Evolutionary conservation across 2,888 invertebrate species (phyloP), one percentile per base, ranked within the genome.

Genomic region (Drosophila atripex): DNA sequence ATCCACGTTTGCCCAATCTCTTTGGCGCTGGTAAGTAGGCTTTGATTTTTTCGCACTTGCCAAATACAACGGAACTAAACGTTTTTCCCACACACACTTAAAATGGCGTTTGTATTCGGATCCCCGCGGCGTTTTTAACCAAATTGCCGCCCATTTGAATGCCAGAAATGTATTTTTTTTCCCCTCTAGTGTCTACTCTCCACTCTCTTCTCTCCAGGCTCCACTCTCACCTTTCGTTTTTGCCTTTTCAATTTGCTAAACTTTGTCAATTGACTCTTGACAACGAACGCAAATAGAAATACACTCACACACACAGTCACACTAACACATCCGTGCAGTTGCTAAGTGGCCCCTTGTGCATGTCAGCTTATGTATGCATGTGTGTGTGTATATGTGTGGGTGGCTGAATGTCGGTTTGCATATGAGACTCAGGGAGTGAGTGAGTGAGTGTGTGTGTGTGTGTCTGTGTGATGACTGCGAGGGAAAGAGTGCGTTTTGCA

Each of bases 231-330:
- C 12, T 43, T 32, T 49, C 53, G 46, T 30, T 32, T 32, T 28
- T 30, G 47, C 58, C 52, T 66, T 66, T 69, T 66, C 66, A 63
- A 61, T 70, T 52, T 57, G 70, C 61, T 79, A 69, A 80, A 80
- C 76, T 79, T 84, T 85, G 78, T 83, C 83, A 86, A 84, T 86
- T 85, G 83, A 80, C 83, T 80, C 78, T 77, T 77, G 69, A 73
- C 80, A 71, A 59, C 71, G 71, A 65, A 59, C 56, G 69, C 60
- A 77, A 69, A 73, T 71, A 66, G 54, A 59, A 61, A 43, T 59
- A 58, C 41, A 41, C 54, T 56, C 45, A 46, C 41, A 54, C 53
- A 52, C 35, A 14, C 45, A 53, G n/a, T n/a, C 43, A 21, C 21
- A 21, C 21, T 21, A 2, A 65, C 38, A 14, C 45, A 51, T 39